phyloP scores from a whole-genome alignment of 2,797 vertebrate genomes.

The Crypturellus tataupa region DNA sequence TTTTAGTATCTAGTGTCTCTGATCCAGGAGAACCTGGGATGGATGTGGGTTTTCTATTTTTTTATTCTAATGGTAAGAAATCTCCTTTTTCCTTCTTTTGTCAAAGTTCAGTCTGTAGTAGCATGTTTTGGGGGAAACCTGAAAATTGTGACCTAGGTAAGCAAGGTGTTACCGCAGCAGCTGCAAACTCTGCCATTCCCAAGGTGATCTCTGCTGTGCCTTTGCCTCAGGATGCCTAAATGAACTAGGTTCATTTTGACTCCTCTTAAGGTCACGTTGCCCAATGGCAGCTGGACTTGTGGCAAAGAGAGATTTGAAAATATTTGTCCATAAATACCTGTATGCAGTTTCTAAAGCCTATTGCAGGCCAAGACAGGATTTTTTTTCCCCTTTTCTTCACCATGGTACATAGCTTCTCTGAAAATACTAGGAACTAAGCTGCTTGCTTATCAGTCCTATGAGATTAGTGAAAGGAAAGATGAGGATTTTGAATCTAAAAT shows the following conservation, averaged over 20 bases:
- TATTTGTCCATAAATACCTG: background rate
- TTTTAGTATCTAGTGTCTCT: constrained; percentile 89
- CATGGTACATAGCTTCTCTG: background rate
- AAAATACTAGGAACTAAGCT: background rate
- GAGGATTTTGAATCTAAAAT: background rate
- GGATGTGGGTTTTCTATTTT: constrained; percentile 97
- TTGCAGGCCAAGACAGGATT: background rate
- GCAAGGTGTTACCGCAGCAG: background rate
- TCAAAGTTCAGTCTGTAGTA: background rate
- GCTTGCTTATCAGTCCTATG: background rate
- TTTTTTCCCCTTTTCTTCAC: background rate
- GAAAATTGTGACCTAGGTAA: background rate
- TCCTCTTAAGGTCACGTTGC: background rate
- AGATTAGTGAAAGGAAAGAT: background rate
- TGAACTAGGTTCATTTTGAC: background rate
- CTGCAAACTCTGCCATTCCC: background rate
- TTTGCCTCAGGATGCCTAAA: background rate
- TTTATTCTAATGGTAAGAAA: constrained; percentile 94
- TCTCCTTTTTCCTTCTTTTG: background rate
- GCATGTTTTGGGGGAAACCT: background rate
- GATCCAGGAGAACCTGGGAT: constrained; percentile 90
- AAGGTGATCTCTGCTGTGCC: background rate
- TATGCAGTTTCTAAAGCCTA: background rate
- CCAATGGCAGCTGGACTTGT: background rate
- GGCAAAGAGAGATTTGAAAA: background rate